Conservation (phyloP, 2,113 vertebrate species). For the Empidonax alnorum region DNA sequence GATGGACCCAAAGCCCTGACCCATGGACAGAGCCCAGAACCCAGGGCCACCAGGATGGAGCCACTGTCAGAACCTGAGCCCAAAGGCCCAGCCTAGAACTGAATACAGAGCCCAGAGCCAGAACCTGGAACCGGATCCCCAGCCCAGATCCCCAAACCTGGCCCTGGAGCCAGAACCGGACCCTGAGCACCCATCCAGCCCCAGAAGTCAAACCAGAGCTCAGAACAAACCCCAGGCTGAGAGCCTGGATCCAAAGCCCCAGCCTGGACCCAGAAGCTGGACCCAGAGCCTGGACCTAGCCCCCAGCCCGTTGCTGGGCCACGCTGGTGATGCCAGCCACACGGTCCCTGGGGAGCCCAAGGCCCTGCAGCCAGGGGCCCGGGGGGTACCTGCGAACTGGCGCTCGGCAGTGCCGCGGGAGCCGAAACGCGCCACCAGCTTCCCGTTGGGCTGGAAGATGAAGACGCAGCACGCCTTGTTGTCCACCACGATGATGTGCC, state of each 20-base stretch:
- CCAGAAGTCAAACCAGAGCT: neutral
- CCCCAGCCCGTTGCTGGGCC: neutral
- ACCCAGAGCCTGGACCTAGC: neutral
- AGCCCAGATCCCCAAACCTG: neutral
- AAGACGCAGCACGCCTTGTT: slow-evolving; percentile 98
- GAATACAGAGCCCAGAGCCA: neutral
- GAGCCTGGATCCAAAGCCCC: neutral
- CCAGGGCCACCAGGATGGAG: neutral
- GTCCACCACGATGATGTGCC: slow-evolving; percentile 95
- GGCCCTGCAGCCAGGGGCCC: neutral
- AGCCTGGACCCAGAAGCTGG: neutral
- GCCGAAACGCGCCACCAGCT: slow-evolving; percentile 93
- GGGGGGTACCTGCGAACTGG: slow-evolving; percentile 87
- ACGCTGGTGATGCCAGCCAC: neutral
- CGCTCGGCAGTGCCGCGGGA: slow-evolving; percentile 89
- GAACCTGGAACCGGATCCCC: neutral
- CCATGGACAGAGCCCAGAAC: neutral
- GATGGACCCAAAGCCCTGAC: neutral
- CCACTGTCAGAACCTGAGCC: neutral
- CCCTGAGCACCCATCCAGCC: neutral
- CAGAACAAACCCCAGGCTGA: neutral
- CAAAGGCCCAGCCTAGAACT: neutral
- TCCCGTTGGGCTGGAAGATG: slow-evolving; percentile 96
- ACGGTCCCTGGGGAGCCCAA: neutral
- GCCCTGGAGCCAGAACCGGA: neutral